Evolutionary conservation across 2,888 invertebrate genomes (phyloP).

Genomic region (Ametastegia equiseti): DNA sequence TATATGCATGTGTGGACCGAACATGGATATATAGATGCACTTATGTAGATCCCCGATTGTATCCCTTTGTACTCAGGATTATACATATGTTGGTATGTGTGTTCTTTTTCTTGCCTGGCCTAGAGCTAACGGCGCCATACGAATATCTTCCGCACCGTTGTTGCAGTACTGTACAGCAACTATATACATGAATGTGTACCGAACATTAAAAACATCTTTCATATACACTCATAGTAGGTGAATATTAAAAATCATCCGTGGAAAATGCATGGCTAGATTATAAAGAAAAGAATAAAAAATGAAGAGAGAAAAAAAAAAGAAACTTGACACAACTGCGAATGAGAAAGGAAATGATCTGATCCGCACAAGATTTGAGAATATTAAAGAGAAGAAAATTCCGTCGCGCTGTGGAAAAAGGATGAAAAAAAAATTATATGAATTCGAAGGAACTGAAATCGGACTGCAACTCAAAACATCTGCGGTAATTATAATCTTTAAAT

Average conservation of each 20-base stretch:
- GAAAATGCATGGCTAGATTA: conserved; percentile 6
- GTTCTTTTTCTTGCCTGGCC: conserved; percentile 8
- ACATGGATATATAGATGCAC: conserved; percentile 23
- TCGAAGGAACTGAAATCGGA: too few species aligned
- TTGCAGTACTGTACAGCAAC: background rate
- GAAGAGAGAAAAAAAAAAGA: background rate
- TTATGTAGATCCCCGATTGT: conserved; percentile 29
- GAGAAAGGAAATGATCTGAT: background rate
- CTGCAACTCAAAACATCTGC: too few species aligned
- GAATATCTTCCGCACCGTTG: too few species aligned
- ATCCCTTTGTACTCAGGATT: conserved; percentile 29
- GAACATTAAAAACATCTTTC: conserved; percentile 11
- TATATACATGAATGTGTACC: background rate
- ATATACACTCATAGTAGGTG: background rate
- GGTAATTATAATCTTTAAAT: too few species aligned
- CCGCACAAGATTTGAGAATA: too few species aligned
- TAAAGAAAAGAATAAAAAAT: background rate
- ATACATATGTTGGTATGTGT: background rate
- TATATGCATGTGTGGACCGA: background rate
- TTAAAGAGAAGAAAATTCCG: too few species aligned
- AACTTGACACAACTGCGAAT: too few species aligned
- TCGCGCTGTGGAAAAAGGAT: background rate
- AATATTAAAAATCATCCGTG: conserved; percentile 19
- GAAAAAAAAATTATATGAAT: too few species aligned
- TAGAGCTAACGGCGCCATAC: background rate